Evolutionary conservation across 2,113 vertebrate species (phyloP), one percentile per base, ranked within the genome.

Genomic region (Crotophaga sulcirostris): DNA sequence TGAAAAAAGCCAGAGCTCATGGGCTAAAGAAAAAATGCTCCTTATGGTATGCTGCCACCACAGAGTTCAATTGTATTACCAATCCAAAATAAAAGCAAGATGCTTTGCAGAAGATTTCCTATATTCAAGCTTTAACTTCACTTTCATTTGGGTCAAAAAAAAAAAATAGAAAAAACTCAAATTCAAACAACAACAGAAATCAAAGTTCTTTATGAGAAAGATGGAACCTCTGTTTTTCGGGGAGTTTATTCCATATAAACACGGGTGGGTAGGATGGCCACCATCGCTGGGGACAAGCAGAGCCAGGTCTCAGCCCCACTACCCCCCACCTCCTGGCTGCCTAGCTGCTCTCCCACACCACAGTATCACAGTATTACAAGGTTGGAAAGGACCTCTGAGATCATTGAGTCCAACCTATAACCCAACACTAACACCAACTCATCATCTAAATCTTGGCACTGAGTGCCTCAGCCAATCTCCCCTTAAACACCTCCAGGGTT

Each of bases 231-330:
- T 60, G 38, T 34, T 67, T 18, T 1, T 31, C 36, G 7, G 8
- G 10, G 24, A 9, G 9, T 26, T 79, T 38, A 36, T 45, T 68
- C 13, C 33, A 34, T 2, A 0, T 19, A 38, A 20, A 18, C 20
- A 23, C 0, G 1, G 16, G 47, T 36, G 64, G 16, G 47, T 36
- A 64, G 34, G 26, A 42, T 13, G 28, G 31, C 8, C 16, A 26
- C 44, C 4, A 0, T 14, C 34, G 16, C 17, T 4, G 1, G 34
- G 20, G 29, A 67, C 0, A 1, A 42, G 52, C 19, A n/a, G 19
- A 72, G 31, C 2, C 1, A 23, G 16, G 60, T 21, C 60, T 66
- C 66, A 58, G 47, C 29, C n/a, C 68, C 52, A 33, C 33, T 5
- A 16, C 16, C 23, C 23, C 15, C 7, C 28, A 24, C 23, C 26